These are phyloP conservation scores for Rallus crepitans DNA, from an alignment of 2,797 vertebrate genomes.

Conservation along the genomic window DNA sequence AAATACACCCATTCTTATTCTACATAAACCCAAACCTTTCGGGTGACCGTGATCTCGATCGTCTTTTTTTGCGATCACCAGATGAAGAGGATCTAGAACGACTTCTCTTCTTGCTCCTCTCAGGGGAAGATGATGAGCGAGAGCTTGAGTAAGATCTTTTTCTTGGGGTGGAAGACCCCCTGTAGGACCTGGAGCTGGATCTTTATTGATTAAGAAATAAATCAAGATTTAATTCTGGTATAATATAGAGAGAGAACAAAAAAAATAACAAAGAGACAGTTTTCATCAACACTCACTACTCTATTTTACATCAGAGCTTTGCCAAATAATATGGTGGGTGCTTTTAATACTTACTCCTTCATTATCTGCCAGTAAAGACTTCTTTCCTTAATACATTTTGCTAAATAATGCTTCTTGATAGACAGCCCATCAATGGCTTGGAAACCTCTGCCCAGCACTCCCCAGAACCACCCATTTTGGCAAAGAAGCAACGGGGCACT, in stretches of 20 bases:
- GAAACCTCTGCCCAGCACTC: neutral
- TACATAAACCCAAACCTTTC: constrained; percentile 99
- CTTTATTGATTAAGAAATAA: constrained; percentile 93
- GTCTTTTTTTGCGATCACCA: constrained; percentile 97
- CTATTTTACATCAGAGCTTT: neutral
- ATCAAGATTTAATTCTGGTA: constrained; percentile 85
- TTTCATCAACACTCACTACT: neutral
- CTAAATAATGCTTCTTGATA: neutral
- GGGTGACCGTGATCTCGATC: constrained; percentile 97
- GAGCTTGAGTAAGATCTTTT: constrained; percentile 94
- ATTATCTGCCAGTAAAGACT: constrained; percentile 63
- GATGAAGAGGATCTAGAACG: constrained; percentile 96
- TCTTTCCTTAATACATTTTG: constrained; percentile 4
- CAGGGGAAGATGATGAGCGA: constrained; percentile 91
- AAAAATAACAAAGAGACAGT: constrained; percentile 62
- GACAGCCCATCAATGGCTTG: neutral
- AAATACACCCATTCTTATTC: constrained; percentile 90
- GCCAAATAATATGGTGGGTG: neutral
- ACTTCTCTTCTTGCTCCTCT: constrained; percentile 94
- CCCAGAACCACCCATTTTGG: neutral
- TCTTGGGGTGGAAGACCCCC: constrained; percentile 92
- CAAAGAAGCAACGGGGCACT: neutral
- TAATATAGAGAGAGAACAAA: constrained; percentile 12
- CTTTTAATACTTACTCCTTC: constrained; percentile 78
- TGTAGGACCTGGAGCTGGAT: constrained; percentile 99